Base-by-base conservation (phyloP, 1,140 invertebrate genomes). In the Daktulosphaira vitifoliae region DNA sequence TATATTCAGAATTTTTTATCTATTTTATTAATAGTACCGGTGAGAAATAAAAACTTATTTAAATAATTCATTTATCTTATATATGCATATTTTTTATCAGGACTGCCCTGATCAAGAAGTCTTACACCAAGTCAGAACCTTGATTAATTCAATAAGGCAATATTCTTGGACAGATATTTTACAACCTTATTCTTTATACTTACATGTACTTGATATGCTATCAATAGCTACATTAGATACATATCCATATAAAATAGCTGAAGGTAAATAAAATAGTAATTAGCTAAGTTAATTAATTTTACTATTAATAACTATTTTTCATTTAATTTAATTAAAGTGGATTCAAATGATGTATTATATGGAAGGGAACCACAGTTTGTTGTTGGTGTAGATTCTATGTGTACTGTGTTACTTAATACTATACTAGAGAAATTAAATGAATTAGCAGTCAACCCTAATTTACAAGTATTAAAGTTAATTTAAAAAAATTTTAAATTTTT, bases 331-430 rank as follows among this genome's bases (percentile, higher is more conserved):
- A 66, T 51, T 78, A 68, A 76, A 91, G 90, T 96, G 54, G 86
- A 96, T 73, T 92, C 92, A 2, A 97, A 97, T 75, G 92, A 97
- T 74, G 81, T 84, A 51, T 75, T 97, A n/a, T 96, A 96, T 75
- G 92, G 92, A 2, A 83, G 83, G 42, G 91, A 96, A 78, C 80
- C 83, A 25, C 89, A 92, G 75, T 96, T 92, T 75, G 76, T 94
- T 11, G 74, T 74, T 3, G 89, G 92, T 78, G 78, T 94, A 0
- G 85, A 92, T 69, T 84, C 82, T 70, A 84, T 94, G 69, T 86
- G 84, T 62, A 80, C 82, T 1, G 84, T 86, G 65, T 76, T 96
- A 49, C 75, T 94, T 9, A 84, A 88, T 68, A 85, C 91, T 75
- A 79, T 94, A 52, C 74, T 96, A 4, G 74, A 77, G 23, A 81